Conservation (phyloP, 37 sponge, comb jelly and placozoan species). For the Tethya wilhelma region DNA sequence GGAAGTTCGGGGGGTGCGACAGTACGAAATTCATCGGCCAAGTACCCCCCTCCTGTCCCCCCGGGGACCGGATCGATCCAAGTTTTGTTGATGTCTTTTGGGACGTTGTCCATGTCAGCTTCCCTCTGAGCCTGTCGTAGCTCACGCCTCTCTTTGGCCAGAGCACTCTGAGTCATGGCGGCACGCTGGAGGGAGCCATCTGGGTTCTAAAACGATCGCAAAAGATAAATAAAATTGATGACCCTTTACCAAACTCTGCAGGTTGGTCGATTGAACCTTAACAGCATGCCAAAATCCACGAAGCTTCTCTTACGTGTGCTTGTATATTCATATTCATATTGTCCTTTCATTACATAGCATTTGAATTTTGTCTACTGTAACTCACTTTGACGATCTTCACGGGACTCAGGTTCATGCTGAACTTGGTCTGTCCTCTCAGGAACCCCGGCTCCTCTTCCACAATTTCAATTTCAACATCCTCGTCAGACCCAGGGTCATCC, state of each 20-base stretch:
- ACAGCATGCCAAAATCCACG: background rate
- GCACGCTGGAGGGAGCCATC: constrained; percentile 98
- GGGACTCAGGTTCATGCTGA: constrained; percentile 81
- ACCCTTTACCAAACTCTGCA: background rate
- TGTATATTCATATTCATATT: background rate
- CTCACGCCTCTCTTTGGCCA: constrained; percentile 96
- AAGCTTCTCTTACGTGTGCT: background rate
- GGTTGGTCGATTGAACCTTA: background rate
- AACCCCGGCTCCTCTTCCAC: constrained; percentile 95
- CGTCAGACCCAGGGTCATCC: constrained; percentile 88
- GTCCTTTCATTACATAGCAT: background rate
- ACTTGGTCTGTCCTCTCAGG: constrained; percentile 89
- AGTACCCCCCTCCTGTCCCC: constrained; percentile 46
- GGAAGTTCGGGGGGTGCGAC: constrained; percentile 84
- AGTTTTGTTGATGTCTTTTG: constrained; percentile 83
- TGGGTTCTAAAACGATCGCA: constrained; percentile 95
- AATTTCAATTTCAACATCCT: constrained; percentile 87
- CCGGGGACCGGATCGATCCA: constrained; percentile 91
- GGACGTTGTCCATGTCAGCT: constrained; percentile 85
- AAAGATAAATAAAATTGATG: background rate
- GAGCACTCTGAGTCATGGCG: constrained; percentile 98
- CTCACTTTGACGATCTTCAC: constrained; percentile 93
- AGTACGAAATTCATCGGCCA: constrained; percentile 78
- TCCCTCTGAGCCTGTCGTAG: constrained; percentile 86
- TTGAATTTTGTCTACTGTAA: background rate